phyloP scores from a whole-genome alignment of 1,140 invertebrate species.

The Drosophila sp. region DNA sequence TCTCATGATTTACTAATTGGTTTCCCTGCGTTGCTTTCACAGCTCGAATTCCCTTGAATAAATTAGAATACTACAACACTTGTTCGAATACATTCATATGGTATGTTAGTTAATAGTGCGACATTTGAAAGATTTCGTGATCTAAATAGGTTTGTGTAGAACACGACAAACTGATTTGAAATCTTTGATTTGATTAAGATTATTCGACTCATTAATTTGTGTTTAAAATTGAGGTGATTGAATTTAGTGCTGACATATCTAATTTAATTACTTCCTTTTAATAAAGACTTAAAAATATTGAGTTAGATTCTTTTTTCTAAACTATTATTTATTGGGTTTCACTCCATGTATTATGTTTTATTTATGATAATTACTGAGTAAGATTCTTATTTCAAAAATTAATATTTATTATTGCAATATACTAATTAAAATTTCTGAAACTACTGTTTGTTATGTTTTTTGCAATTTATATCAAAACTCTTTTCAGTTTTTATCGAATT shows the following conservation, averaged over 20 bases:
- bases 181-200: neutral
- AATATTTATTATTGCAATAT: too few species aligned
- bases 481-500: too few species aligned
- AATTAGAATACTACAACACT: conserved; percentile 51
- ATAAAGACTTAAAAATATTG: too few species aligned
- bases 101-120: neutral
- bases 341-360: too few species aligned
- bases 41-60: conserved; percentile 48
- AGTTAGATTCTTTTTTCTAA: too few species aligned
- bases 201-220: neutral
- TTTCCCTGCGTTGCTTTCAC: conserved; percentile 4
- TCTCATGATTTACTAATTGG: conserved; percentile 70
- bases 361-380: too few species aligned
- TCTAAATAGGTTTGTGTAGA: neutral
- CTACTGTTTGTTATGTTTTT: too few species aligned
- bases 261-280: too few species aligned
- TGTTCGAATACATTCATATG: neutral
- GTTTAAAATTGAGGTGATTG: neutral
- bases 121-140: neutral
- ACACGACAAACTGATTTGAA: neutral
- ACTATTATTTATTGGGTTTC: too few species aligned
- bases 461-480: too few species aligned
- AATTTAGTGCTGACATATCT: neutral
- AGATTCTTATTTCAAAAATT: too few species aligned
- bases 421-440: too few species aligned